A percentile compares a stretch with the other conserved stretches of the same genome.
phyloP scores from a whole-genome alignment of 1,140 invertebrate species.

The Paralvinella palmiformis region DNA sequence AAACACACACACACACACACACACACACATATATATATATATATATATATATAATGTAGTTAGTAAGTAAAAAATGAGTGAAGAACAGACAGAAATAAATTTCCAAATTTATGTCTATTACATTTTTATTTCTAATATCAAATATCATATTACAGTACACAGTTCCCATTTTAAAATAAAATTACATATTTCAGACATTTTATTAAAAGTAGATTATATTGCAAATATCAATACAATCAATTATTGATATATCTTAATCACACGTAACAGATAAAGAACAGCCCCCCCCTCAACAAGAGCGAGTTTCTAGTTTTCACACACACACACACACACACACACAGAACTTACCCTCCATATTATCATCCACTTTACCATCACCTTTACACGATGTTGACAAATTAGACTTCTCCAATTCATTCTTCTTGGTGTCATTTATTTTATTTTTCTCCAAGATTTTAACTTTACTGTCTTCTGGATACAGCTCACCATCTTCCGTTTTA shows the following conservation, averaged over 20 bases:
- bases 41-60: no score
- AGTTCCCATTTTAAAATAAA: no score
- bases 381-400: conserved; percentile 18
- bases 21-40: background rate
- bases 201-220: no score
- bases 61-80: no score
- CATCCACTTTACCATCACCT: background rate
- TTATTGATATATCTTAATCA: no score
- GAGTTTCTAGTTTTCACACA: no score
- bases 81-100: background rate
- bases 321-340: background rate
- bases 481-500: conserved; percentile 22
- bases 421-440: conserved; percentile 3
- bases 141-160: no score
- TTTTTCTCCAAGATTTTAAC: conserved; percentile 22
- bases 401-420: conserved; percentile 21
- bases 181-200: no score
- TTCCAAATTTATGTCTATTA: background rate
- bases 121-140: background rate
- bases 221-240: no score
- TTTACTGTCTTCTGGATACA: background rate
- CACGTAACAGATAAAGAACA: no score
- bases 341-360: background rate
- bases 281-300: no score
- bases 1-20: no score